phyloP scores from a whole-genome alignment of 2,888 invertebrate genomes.

The Enchytraeus crypticus region DNA sequence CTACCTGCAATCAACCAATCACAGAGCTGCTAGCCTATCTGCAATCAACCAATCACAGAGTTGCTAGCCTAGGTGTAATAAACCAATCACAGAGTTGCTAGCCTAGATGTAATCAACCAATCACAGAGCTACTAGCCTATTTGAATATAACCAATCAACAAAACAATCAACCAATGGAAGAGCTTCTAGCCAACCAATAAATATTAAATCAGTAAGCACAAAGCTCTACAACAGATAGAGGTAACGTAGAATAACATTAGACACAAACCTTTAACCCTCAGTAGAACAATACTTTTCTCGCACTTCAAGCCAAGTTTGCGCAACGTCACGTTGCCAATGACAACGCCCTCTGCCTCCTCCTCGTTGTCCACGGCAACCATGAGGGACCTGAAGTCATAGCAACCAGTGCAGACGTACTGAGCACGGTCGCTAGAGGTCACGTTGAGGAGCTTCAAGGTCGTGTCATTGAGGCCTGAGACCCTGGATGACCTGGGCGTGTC shows the following conservation, averaged over 20 bases:
- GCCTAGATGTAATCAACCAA: too few species aligned
- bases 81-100: too few species aligned
- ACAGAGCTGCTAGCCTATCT: too few species aligned
- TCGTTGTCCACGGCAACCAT: neutral
- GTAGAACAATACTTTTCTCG: neutral
- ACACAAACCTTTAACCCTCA: neutral
- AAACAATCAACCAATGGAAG: slow-evolving; percentile 50
- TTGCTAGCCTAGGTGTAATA: slow-evolving; percentile 67
- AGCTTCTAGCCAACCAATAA: slow-evolving; percentile 71
- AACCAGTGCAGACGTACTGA: neutral
- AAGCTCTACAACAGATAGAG: neutral
- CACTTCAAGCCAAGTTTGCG: too few species aligned
- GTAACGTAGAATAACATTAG: neutral
- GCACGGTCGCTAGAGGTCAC: neutral
- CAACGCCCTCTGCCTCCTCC: neutral
- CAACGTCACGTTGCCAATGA: too few species aligned
- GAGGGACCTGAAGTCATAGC: neutral
- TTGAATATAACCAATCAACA: too few species aligned
- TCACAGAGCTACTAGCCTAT: too few species aligned
- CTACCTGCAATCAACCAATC: slow-evolving; percentile 57
- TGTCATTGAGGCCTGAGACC: neutral
- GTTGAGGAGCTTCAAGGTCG: neutral
- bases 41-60: too few species aligned
- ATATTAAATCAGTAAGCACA: neutral
- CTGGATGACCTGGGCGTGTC: neutral